Evolutionary conservation across 1,140 invertebrate species (phyloP).

Genomic region (Acromyrmex heyeri): DNA sequence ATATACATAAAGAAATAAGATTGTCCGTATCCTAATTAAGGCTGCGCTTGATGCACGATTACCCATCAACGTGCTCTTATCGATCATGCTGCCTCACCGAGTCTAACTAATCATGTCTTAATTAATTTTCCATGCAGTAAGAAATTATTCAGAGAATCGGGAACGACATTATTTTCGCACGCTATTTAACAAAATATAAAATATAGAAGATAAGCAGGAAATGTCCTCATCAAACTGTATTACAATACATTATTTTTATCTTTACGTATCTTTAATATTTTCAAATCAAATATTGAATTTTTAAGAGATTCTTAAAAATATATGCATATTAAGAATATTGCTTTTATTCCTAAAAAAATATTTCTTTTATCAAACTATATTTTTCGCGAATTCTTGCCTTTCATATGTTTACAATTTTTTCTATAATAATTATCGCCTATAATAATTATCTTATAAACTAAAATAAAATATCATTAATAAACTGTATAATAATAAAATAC

Average conservation of each 20-base stretch:
- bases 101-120: constrained; percentile 83
- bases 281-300: constrained; percentile 10
- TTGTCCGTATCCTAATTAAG: constrained; percentile 82
- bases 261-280: neutral
- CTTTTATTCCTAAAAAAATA: neutral
- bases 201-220: constrained; percentile 1
- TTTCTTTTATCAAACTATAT: constrained; percentile 11
- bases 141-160: constrained; percentile 54
- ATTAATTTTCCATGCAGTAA: constrained; percentile 80
- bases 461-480: neutral
- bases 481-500: neutral
- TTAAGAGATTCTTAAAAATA: neutral
- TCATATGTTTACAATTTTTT: neutral
- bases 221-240: neutral
- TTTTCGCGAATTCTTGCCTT: neutral
- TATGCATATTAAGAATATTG: neutral
- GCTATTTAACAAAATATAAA: neutral
- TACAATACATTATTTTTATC: neutral
- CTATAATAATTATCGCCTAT: neutral
- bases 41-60: constrained; percentile 78
- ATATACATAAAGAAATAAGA: constrained; percentile 73
- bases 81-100: constrained; percentile 79
- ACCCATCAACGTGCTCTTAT: constrained; percentile 80
- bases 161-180: neutral
- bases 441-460: neutral